Percentiles rank a stretch among this genome's conserved stretches.
These are phyloP conservation scores for Sebastes variabilis DNA, from an alignment of 2,797 vertebrate genomes.

Conservation along the genomic window DNA sequence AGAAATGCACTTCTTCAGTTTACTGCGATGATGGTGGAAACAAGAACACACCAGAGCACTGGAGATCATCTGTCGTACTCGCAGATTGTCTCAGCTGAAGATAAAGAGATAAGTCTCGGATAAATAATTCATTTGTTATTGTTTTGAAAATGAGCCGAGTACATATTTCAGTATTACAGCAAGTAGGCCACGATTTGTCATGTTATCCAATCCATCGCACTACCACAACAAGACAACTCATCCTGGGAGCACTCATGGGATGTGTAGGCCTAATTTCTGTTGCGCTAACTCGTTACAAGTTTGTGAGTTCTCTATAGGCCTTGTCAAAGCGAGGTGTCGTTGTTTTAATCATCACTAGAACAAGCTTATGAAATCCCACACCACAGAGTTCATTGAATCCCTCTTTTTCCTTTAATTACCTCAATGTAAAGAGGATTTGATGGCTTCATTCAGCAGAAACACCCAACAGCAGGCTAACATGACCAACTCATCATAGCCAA, in stretches of 20 bases:
- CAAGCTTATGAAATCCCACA: slow-evolving; percentile 7
- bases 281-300: slow-evolving; percentile 14
- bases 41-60: background rate
- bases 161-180: background rate
- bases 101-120: slow-evolving; percentile 20
- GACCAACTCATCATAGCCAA: background rate
- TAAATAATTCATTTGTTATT: slow-evolving; percentile 33
- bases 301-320: background rate
- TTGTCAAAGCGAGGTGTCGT: slow-evolving; percentile 22
- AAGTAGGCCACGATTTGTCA: background rate
- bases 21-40: slow-evolving; percentile 11
- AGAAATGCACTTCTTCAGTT: background rate
- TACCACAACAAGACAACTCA: slow-evolving; percentile 27
- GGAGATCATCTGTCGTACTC: background rate
- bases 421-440: slow-evolving; percentile 25
- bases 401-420: slow-evolving; percentile 17
- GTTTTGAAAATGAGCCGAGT: background rate
- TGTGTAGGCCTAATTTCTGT: slow-evolving; percentile 32
- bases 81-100: slow-evolving; percentile 17
- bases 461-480: background rate
- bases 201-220: slow-evolving; percentile 22
- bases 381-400: slow-evolving; percentile 1
- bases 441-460: slow-evolving; percentile 3
- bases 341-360: slow-evolving; percentile 42
- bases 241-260: slow-evolving; percentile 11